Base-by-base conservation (phyloP, 2,888 invertebrate genomes). In the Drosophila yooni region DNA sequence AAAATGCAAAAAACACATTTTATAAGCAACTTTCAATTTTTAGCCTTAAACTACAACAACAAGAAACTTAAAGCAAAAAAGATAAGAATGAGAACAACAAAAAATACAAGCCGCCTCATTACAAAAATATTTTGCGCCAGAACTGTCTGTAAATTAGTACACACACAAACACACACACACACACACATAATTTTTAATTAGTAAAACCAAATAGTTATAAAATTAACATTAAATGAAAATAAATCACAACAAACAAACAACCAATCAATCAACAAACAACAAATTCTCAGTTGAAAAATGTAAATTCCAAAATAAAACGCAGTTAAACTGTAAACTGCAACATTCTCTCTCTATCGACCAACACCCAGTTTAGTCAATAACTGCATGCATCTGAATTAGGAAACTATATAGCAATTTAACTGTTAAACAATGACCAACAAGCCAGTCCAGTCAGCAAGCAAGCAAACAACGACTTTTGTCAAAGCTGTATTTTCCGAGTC, bases 121-220 rank as follows among this genome's bases (percentile, higher is more conserved):
- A 51, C 53, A 69, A 67, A 75, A 63, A 52, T 73, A 59, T 68
- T 70, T 78, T 81, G 80, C 74, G 82, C 76, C 74, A 79, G 76
- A 86, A 82, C 90, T 75, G 85, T 89, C 76, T 88, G 88, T 82
- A 89, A 83, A 89, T 71, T 80, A 82, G 54, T 67, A 71, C 58
- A 79, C 64, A 67, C 48, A 65, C 62, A 61, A 11, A 69, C 40
- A 68, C 31, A 71, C 54, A 85, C 50, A 76, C 43, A 81, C 58
- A 78, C 66, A 72, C 38, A 67, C 52, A 74, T 76, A 80, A 78
- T 82, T 88, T 89, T 88, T 69, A 85, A 86, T 76, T 76, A 88
- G 79, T 71, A 81, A 86, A 77, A 83, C 69, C 74, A 81, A 71
- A 81, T 79, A 79, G 79, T 69, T 80, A 68, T 79, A 68, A 65